A percentile compares a stretch with the other conserved stretches of the same genome.
Evolutionary conservation across 2,888 invertebrate species (phyloP).

Genomic region (Tryphoninae sp.): DNA sequence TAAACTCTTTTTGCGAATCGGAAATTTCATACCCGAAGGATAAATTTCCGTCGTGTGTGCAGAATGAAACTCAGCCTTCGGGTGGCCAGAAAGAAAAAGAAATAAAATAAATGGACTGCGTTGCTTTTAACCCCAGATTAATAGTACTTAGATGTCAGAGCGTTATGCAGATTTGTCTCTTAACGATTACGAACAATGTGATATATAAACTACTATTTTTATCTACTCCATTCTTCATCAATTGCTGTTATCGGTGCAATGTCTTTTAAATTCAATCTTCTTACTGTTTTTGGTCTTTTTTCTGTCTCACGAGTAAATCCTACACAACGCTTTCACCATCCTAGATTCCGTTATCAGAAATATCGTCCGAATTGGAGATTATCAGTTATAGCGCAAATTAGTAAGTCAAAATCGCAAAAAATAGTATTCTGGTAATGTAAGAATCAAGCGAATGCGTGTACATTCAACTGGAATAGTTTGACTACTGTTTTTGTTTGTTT

Average conservation of each 20-base stretch:
- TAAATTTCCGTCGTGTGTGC: conserved; percentile 1
- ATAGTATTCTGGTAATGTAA: not conserved
- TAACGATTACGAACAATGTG: conserved; percentile 65
- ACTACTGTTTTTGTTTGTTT: conserved; percentile 3
- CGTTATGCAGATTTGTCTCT: conserved; percentile 62
- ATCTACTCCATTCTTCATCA: conserved; percentile 59
- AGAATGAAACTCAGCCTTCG: conserved; percentile 61
- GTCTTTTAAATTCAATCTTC: conserved; percentile 33
- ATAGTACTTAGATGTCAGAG: conserved; percentile 66
- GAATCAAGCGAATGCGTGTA: not conserved
- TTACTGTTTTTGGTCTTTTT: conserved; percentile 30
- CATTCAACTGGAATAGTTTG: not conserved
- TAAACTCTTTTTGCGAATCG: conserved; percentile 26
- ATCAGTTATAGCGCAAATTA: conserved; percentile 5
- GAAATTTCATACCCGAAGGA: conserved; percentile 22
- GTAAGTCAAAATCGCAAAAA: not conserved
- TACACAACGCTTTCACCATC: conserved; percentile 13
- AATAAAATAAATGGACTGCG: conserved; percentile 52
- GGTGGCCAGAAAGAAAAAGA: conserved; percentile 53
- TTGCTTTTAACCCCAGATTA: conserved; percentile 65
- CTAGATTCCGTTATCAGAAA: not conserved
- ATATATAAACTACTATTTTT: conserved; percentile 65
- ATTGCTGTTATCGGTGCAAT: conserved; percentile 63
- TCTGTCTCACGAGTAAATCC: conserved; percentile 21
- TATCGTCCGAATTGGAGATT: conserved; percentile 7